Base-by-base conservation (phyloP, 2,797 vertebrate species). In the Gambelia wislizenii region DNA sequence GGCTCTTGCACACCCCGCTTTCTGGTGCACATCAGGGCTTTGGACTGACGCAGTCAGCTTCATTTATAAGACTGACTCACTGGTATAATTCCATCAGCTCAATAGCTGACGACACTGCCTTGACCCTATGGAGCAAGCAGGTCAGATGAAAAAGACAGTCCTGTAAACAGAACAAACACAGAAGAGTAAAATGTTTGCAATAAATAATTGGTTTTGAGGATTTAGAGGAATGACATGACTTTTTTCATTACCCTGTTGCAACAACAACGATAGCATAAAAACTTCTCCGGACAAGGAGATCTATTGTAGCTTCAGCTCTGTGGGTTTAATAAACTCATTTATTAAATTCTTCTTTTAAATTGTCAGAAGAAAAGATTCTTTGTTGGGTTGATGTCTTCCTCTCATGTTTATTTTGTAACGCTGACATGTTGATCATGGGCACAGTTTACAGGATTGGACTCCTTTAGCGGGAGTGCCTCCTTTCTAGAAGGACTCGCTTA, bases 91-190 rank as follows among this genome's bases (percentile, higher is more conserved):
- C 18, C 64, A 27, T 69, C 70, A 52, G 10, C 27, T 59, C 59
- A 69, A 13, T 14, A 76, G 80, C 56, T 18, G 30, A 0, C 0
- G 6, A 59, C 0, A 2, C 10, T 84, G 87, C 39, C 75, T 8
- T n/a, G 86, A n/a, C n/a, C 77, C 2, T 5, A 0, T 0, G 52
- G 10, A 74, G 44, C 74, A 14, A 1, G 0, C 0, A 0, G 4
- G 10, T 0, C 16, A 18, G 30, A 56, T 39, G 10, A 42, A 67
- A 39, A 25, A 39, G 0, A 0, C 20, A 33, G 16, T 1, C 18
- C 4, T 0, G 88, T 6, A 81, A 83, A 0, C 0, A 1, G 0
- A 4, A 69, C 67, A 79, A 77, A 75, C 69, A 8, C 39, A 25
- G 27, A 54, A 47, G 0, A 6, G 22, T 9, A 0, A 61, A 14